Evolutionary conservation across 2,113 vertebrate genomes (phyloP).

Genomic region (Caranx ignobilis): DNA sequence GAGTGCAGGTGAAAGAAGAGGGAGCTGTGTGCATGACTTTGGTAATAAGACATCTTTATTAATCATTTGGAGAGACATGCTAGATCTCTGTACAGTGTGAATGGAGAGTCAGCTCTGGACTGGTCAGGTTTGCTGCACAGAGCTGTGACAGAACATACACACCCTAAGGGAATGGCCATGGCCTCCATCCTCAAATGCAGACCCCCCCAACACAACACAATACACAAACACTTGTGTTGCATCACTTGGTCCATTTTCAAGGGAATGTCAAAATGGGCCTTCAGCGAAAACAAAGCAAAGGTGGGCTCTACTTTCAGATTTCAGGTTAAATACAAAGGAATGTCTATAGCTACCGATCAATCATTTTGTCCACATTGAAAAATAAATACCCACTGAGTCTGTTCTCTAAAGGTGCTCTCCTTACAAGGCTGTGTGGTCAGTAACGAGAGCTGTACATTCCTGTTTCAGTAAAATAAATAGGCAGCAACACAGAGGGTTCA

Average conservation of each 20-base stretch:
- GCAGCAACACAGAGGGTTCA: constrained; percentile 20
- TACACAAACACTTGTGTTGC: constrained; percentile 47
- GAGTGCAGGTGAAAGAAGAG: not conserved
- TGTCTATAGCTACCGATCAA: constrained; percentile 17
- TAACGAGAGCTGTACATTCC: constrained; percentile 52
- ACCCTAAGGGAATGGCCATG: constrained; percentile 33
- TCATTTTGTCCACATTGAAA: constrained; percentile 35
- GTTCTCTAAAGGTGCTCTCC: constrained; percentile 31
- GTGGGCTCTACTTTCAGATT: constrained; percentile 6
- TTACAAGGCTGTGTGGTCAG: constrained; percentile 38
- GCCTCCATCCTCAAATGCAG: constrained; percentile 43
- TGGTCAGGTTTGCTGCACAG: constrained; percentile 64
- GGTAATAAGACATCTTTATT: constrained; percentile 87
- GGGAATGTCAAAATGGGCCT: constrained; percentile 45
- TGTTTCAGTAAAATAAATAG: constrained; percentile 35
- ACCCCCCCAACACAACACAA: constrained; percentile 31
- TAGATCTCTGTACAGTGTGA: constrained; percentile 84
- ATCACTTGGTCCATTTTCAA: constrained; percentile 57
- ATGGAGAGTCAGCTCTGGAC: constrained; percentile 76
- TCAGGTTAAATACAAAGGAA: constrained; percentile 24
- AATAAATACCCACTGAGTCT: constrained; percentile 52
- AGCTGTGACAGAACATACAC: constrained; percentile 48
- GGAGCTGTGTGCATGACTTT: constrained; percentile 3
- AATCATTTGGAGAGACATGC: constrained; percentile 86
- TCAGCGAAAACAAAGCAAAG: not conserved